Evolutionary conservation across 2,888 invertebrate species (phyloP), one percentile per base, ranked within the genome.

Genomic region (Drosophila acutilabella): DNA sequence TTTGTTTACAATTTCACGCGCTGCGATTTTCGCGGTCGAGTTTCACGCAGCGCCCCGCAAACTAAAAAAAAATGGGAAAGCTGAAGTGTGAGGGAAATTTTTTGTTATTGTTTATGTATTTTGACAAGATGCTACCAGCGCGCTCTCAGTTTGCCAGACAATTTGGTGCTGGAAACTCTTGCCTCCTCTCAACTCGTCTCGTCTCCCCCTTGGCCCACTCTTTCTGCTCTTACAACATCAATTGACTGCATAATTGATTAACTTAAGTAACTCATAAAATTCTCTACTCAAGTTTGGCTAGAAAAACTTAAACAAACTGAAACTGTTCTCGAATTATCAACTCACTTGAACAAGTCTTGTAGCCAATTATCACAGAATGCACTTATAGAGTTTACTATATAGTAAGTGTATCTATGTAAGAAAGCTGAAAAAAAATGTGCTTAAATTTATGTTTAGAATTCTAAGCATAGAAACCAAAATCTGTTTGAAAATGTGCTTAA

Each of bases 41-140:
- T 80, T 86, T 78, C 80, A 78, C 77, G 84, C 89, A 78, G 88
- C 80, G 79, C 72, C 47, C 62, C 52, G 30, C 30, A 30, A 71
- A n/a, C n/a, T n/a, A n/a, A n/a, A 68, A 67, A 66, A 70, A 74
- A 80, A 74, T 81, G 67, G 68, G 60, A 79, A 81, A 83, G 78
- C 72, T 72, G 53, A 78, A 74, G 90, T 89, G 90, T 71, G 70
- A 85, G 79, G 78, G 74, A 87, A 80, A 83, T 81, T 71, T 75
- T 85, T 75, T 85, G 77, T 75, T 87, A 78, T 85, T 91, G 92
- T 91, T 91, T 91, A 92, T 86, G 78, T 91, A 91, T 91, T 91
- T 91, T 91, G 91, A 91, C 92, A 92, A 86, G 88, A 81, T 90
- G 80, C 80, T 62, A 76, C 30, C 8, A 65, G 80, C 77, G 71